Conservation (phyloP, 2,113 vertebrate genomes). For the Rissa tridactyla region DNA sequence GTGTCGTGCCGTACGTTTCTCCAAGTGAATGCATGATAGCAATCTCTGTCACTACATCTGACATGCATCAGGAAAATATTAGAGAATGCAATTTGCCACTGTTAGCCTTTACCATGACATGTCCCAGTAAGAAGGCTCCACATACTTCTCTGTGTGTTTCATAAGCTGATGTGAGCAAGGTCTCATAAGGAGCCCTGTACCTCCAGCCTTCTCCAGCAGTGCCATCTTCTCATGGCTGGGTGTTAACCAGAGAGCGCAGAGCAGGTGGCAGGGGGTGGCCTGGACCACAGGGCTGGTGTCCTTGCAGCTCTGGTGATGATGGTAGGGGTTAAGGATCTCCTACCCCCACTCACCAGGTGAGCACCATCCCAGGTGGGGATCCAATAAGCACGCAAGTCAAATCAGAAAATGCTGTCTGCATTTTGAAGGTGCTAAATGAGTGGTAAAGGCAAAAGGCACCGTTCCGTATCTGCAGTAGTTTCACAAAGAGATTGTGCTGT, state of each 20-base stretch:
- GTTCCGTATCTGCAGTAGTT: neutral
- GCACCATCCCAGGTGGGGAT: neutral
- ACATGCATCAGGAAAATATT: neutral
- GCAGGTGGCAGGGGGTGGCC: neutral
- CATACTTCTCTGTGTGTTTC: neutral
- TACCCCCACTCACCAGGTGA: neutral
- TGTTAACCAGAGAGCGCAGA: neutral
- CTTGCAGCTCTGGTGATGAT: neutral
- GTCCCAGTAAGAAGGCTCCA: neutral
- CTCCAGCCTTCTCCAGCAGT: neutral
- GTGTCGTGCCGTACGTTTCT: neutral
- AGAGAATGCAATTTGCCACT: neutral
- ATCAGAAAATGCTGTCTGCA: neutral
- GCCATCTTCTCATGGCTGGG: neutral
- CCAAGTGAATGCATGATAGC: neutral
- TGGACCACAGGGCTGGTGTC: accelerated
- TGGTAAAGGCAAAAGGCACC: neutral
- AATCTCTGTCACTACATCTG: neutral
- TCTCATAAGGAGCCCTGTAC: neutral
- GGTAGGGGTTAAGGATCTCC: neutral
- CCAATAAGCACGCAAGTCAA: neutral
- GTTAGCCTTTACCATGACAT: neutral
- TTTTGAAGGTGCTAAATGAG: neutral
- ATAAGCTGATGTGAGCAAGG: neutral
- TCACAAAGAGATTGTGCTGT: neutral